Evolutionary conservation across 2,113 vertebrate genomes (phyloP).

Genomic region (Rhinolophus sinicus): DNA sequence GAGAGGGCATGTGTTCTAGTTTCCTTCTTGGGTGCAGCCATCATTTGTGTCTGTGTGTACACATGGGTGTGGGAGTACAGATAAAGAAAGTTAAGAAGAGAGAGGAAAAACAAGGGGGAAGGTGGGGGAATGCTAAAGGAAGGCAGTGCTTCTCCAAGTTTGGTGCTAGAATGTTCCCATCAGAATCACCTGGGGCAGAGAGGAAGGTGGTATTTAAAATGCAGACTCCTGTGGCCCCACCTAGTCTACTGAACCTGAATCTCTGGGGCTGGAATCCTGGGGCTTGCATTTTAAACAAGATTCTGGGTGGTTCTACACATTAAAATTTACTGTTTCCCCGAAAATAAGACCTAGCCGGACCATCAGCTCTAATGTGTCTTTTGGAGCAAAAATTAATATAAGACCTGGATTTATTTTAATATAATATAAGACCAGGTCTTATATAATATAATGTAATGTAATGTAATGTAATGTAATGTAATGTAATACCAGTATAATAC

Average conservation of each 20-base stretch:
- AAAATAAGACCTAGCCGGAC: too few relatives aligned
- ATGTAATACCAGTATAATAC: too few relatives aligned
- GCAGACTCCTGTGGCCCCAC: not conserved
- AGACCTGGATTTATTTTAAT: too few relatives aligned
- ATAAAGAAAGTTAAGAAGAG: not conserved
- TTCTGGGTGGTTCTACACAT: not conserved
- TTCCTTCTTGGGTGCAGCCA: not conserved
- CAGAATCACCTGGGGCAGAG: not conserved
- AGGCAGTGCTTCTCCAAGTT: not conserved
- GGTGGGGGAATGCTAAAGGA: not conserved
- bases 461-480: too few relatives aligned
- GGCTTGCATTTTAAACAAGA: not conserved
- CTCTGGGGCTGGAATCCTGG: not conserved
- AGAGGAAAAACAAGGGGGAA: not conserved
- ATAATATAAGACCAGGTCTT: too few relatives aligned
- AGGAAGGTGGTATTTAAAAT: not conserved
- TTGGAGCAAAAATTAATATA: too few relatives aligned
- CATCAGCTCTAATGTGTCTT: too few relatives aligned
- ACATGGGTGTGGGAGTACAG: not conserved
- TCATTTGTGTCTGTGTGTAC: not conserved
- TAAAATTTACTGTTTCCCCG: not conserved
- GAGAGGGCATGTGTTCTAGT: too few relatives aligned
- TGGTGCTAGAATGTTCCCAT: not conserved
- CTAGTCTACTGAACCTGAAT: not conserved
- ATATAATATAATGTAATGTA: too few relatives aligned